Percentiles rank a stretch among this genome's conserved stretches.
These are phyloP conservation scores for Sisor rabdophorus DNA, from an alignment of 2,113 vertebrate genomes.

Conservation along the genomic window DNA sequence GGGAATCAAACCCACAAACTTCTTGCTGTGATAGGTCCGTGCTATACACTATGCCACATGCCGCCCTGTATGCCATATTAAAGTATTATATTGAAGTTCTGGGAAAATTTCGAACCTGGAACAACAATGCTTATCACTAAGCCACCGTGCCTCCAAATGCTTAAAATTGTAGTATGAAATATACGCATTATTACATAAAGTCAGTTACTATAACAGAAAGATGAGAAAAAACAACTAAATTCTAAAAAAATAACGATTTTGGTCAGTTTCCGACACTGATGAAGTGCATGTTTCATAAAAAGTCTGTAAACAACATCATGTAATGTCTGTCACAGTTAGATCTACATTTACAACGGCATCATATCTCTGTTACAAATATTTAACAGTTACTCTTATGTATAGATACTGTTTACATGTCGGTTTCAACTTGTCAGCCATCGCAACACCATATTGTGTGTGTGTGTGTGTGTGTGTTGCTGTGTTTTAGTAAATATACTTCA, in stretches of 20 bases:
- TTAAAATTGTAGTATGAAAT: background rate
- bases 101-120: background rate
- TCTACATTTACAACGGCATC: background rate
- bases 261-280: background rate
- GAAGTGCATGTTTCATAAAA: background rate
- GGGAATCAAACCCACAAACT: too few relatives aligned
- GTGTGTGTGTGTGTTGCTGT: background rate
- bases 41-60: too few relatives aligned
- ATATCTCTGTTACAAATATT: background rate
- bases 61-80: too few relatives aligned
- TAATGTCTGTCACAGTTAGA: background rate
- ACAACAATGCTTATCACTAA: too few relatives aligned
- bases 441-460: background rate
- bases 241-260: background rate
- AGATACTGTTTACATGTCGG: background rate
- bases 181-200: too few relatives aligned
- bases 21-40: too few relatives aligned
- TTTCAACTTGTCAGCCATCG: background rate
- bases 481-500: background rate
- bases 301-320: background rate
- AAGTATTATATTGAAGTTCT: too few relatives aligned
- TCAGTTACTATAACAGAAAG: background rate
- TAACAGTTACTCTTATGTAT: background rate
- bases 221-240: too few relatives aligned
- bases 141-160: too few relatives aligned